These are phyloP conservation scores for Taphrorychus bicolor DNA, from an alignment of 2,888 invertebrate genomes.

Conservation along the genomic window DNA sequence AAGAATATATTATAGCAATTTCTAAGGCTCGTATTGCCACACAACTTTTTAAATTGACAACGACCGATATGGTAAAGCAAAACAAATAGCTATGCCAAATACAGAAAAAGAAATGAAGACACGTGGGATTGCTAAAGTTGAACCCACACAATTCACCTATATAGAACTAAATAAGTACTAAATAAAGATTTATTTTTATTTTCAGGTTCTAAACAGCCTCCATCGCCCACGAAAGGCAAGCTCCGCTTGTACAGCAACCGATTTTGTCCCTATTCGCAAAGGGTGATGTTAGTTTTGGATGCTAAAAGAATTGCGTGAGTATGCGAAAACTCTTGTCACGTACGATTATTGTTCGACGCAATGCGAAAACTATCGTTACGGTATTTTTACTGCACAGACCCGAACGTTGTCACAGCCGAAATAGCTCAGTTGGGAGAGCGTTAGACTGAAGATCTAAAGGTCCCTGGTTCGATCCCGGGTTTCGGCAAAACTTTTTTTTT, in stretches of 20 bases:
- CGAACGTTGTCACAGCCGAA: conserved; percentile 62
- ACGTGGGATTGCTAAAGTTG: neutral
- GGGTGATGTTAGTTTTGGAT: conserved; percentile 76
- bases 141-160: neutral
- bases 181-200: neutral
- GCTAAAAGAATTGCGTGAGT: conserved; percentile 77
- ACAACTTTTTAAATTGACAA: too few species aligned
- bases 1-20: too few species aligned
- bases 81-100: neutral
- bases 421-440: conserved; percentile 85
- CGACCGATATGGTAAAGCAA: conserved; percentile 3
- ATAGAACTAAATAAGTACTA: neutral
- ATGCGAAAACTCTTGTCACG: neutral
- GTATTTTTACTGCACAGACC: neutral
- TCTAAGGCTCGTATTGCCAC: too few species aligned
- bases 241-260: conserved; percentile 82
- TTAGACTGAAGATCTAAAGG: conserved; percentile 78
- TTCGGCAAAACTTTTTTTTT: conserved; percentile 62
- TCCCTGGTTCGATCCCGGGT: conserved; percentile 76
- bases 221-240: conserved; percentile 65
- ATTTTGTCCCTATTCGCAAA: conserved; percentile 84
- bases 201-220: conserved; percentile 72
- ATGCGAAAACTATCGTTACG: neutral
- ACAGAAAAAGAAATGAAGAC: neutral
- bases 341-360: neutral